Conservation (phyloP, 2,888 invertebrate genomes). For the Hirtodrosophila duncani region DNA sequence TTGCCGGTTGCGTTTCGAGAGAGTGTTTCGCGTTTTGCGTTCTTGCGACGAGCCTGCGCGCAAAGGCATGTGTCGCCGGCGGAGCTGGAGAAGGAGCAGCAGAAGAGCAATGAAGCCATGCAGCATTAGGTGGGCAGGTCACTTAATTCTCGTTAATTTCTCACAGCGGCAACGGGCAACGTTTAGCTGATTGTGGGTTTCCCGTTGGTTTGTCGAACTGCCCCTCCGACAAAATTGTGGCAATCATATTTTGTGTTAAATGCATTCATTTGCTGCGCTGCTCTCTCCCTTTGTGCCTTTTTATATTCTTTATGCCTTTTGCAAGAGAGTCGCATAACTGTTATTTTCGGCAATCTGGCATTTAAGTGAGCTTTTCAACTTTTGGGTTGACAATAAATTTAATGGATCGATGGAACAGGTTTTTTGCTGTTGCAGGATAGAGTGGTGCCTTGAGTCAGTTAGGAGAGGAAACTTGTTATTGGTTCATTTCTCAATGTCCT, state of each 20-base stretch:
- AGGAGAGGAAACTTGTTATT: too few species aligned
- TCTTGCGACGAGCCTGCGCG: neutral
- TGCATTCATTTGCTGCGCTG: slow-evolving; percentile 40
- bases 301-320: slow-evolving; percentile 6
- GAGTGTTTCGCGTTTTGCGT: slow-evolving; percentile 1
- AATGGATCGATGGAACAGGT: too few species aligned
- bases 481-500: too few species aligned
- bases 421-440: too few species aligned
- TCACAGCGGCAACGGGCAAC: slow-evolving; percentile 56
- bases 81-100: neutral
- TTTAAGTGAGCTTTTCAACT: slow-evolving; percentile 18
- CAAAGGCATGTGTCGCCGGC: slow-evolving; percentile 20
- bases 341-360: slow-evolving; percentile 13
- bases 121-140: slow-evolving; percentile 69
- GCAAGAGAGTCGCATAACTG: slow-evolving; percentile 25
- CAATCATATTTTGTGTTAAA: slow-evolving; percentile 61
- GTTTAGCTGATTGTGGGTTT: slow-evolving; percentile 76
- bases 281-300: neutral
- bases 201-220: slow-evolving; percentile 5
- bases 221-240: slow-evolving; percentile 34
- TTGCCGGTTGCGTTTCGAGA: slow-evolving; percentile 39
- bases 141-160: slow-evolving; percentile 72
- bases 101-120: slow-evolving; percentile 3
- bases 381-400: slow-evolving; percentile 40
- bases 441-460: too few species aligned